phyloP scores from a whole-genome alignment of 2,888 invertebrate genomes.

The Palloptera scutellata region DNA sequence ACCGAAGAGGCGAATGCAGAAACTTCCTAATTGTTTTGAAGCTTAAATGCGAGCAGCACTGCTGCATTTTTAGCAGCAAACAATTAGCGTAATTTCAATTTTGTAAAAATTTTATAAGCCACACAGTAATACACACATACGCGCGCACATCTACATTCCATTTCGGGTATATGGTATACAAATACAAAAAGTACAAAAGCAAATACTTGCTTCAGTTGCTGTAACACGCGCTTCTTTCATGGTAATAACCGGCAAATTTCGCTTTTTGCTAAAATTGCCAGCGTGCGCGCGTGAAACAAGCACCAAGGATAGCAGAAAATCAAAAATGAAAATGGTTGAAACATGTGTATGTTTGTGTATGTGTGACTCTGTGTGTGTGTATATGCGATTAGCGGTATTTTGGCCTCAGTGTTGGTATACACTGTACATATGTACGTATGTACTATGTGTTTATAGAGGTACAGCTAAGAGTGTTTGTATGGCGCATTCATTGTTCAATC shows the following conservation, averaged over 20 bases:
- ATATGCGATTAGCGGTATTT: constrained; percentile 39
- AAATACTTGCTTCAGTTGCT: neutral
- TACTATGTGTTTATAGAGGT: constrained; percentile 1
- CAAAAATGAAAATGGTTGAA: constrained; percentile 6
- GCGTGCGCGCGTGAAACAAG: constrained; percentile 12
- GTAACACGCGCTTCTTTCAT: neutral
- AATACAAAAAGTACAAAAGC: neutral
- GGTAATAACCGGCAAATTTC: neutral
- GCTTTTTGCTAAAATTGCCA: neutral
- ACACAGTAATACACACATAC: constrained; percentile 18
- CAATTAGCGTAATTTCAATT: constrained; percentile 63
- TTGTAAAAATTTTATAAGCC: constrained; percentile 60
- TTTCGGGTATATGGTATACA: neutral
- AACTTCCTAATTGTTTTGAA: constrained; percentile 17
- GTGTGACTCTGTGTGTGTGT: constrained; percentile 9
- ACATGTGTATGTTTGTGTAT: constrained; percentile 19
- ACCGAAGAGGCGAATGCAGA: neutral
- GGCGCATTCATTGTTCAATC: constrained; percentile 34
- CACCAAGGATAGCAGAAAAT: constrained; percentile 1
- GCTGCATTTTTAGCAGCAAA: constrained; percentile 39
- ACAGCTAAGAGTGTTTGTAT: constrained; percentile 20
- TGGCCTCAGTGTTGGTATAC: constrained; percentile 8
- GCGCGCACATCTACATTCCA: neutral
- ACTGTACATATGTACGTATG: neutral
- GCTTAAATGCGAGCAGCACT: constrained; percentile 1